Conservation (phyloP, 2,797 vertebrate genomes). For the Urophycis tenuis region DNA sequence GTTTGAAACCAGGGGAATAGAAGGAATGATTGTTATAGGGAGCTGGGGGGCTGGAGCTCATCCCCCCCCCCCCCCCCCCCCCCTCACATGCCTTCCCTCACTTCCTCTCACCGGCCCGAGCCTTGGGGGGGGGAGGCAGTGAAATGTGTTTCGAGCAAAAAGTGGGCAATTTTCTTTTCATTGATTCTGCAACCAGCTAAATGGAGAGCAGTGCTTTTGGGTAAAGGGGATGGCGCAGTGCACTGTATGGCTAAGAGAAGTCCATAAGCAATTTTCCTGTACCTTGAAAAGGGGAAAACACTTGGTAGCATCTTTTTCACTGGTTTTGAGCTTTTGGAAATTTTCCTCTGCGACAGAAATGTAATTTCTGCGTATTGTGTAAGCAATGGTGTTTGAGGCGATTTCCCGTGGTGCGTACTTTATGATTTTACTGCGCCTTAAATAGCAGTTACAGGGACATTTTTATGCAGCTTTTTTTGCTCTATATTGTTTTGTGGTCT, state of each 20-base stretch:
- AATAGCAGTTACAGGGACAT: background rate
- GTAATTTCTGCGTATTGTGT: slow-evolving; percentile 46
- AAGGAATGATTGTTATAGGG: slow-evolving; percentile 58
- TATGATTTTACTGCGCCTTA: background rate
- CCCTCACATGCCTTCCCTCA: slow-evolving; percentile 15
- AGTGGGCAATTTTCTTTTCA: slow-evolving; percentile 63
- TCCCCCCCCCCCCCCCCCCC: slow-evolving; percentile 32
- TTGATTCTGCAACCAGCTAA: slow-evolving; percentile 55
- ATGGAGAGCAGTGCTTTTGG: slow-evolving; percentile 47
- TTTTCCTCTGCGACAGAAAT: slow-evolving; percentile 37
- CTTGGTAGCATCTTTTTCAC: slow-evolving; percentile 20
- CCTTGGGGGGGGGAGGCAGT: slow-evolving; percentile 26
- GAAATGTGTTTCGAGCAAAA: slow-evolving; percentile 47
- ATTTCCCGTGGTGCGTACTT: slow-evolving; percentile 17
- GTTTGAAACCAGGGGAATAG: slow-evolving; percentile 31
- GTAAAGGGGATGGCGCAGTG: slow-evolving; percentile 13
- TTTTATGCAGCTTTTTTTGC: background rate
- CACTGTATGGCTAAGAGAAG: slow-evolving; percentile 23
- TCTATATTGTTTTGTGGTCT: background rate
- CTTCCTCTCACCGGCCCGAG: slow-evolving; percentile 24
- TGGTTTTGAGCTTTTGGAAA: slow-evolving; percentile 16
- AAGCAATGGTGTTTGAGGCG: slow-evolving; percentile 37
- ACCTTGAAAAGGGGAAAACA: slow-evolving; percentile 24
- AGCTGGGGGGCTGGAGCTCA: slow-evolving; percentile 3
- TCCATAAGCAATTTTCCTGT: slow-evolving; percentile 27